phyloP scores from a whole-genome alignment of 1,140 invertebrate species.

The Hylaeus anthracinus region DNA sequence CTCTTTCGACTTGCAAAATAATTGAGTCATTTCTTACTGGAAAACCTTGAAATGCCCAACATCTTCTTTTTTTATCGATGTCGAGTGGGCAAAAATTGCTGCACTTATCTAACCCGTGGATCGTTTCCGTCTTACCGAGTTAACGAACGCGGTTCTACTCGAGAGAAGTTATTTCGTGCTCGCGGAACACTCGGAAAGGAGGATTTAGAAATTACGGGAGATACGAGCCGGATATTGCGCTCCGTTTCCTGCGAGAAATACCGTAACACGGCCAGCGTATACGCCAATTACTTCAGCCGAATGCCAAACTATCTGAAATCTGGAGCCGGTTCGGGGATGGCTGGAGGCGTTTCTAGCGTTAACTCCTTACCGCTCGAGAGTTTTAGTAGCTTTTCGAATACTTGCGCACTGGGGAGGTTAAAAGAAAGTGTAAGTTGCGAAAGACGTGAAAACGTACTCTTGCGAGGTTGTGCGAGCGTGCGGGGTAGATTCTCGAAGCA shows the following conservation, averaged over 20 bases:
- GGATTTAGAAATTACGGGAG: slow-evolving; percentile 44
- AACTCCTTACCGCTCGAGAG: not conserved
- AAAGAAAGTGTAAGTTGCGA: too few relatives aligned
- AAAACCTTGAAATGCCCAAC: too few relatives aligned
- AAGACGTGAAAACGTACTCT: too few relatives aligned
- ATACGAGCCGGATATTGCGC: slow-evolving; percentile 47
- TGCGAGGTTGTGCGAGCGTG: too few relatives aligned
- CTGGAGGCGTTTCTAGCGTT: not conserved
- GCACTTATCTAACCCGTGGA: slow-evolving; percentile 1
- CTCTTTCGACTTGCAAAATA: too few relatives aligned
- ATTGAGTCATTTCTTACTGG: too few relatives aligned
- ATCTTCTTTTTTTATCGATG: too few relatives aligned
- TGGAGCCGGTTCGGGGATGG: not conserved
- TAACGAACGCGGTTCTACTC: slow-evolving; percentile 43
- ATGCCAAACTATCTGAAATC: slow-evolving; percentile 32
- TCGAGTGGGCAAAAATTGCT: too few relatives aligned
- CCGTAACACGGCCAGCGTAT: slow-evolving; percentile 35
- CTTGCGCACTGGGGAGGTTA: too few relatives aligned
- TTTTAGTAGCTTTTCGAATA: too few relatives aligned
- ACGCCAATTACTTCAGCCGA: slow-evolving; percentile 36
- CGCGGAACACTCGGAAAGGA: slow-evolving; percentile 25
- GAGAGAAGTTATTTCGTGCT: slow-evolving; percentile 37
- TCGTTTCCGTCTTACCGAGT: slow-evolving; percentile 25
- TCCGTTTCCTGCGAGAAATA: slow-evolving; percentile 45
- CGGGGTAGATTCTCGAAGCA: too few relatives aligned